Evolutionary conservation across 2,797 vertebrate genomes (phyloP), one percentile per base, ranked within the genome.

Genomic region (Sphaeramia orbicularis): DNA sequence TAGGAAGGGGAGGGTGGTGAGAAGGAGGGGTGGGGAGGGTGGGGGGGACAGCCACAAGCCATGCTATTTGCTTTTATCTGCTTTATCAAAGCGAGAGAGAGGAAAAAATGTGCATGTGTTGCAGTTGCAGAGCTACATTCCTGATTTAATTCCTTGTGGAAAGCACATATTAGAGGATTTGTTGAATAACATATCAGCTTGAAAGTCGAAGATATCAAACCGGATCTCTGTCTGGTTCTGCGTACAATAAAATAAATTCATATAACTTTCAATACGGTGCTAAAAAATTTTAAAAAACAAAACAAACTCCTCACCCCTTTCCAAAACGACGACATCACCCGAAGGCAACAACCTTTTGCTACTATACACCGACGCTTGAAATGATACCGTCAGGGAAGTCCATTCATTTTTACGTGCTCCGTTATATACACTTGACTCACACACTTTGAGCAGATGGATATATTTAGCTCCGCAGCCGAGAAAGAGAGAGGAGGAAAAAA

Each of bases 1-100:
- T 21, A 5, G 37, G 47, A 30, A 36, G 32, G 13, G 47, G 18
- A 13, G 12, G 3, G 4, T 38, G 38, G 38, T 13, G 24, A n/a
- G n/a, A n/a, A n/a, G 15, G 15, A 11, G 18, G 12, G 16, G 50
- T 13, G 44, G 4, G 43, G 13, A 12, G 13, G 24, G n/a, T 54
- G 50, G 75, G 45, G 43, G 54, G 45, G 38, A 66, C 53, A 79
- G 83, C 84, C 81, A 84, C 51, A 75, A 80, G 83, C 76, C 70
- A 83, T 76, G 80, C 66, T 80, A 79, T 86, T 84, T 86, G 86
- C 86, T 91, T 87, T 86, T 87, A 89, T 89, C 86, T 83, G 80
- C 75, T 59, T 83, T 87, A 89, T 91, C 88, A 90, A 90, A 89
- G 86, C 65, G 27, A 51, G 44, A 53, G 71, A 78, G 76, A 65